phyloP scores from a whole-genome alignment of 1,140 invertebrate species.

The Carposina sasakii region DNA sequence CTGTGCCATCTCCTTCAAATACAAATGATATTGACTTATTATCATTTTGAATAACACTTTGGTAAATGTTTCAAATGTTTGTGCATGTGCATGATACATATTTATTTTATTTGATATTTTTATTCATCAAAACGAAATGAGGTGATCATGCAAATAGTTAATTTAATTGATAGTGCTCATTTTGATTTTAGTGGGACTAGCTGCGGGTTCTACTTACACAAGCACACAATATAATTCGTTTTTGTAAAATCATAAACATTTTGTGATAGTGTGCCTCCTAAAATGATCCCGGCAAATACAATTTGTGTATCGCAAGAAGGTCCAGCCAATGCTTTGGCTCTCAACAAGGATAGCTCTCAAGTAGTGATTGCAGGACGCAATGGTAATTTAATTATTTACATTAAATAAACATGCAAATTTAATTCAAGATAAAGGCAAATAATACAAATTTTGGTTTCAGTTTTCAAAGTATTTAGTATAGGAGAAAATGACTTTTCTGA shows the following conservation, averaged over 20 bases:
- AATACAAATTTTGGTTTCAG: conserved; percentile 71
- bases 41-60: no score
- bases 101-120: no score
- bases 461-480: conserved; percentile 94
- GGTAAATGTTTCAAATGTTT: no score
- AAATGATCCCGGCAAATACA: conserved; percentile 67
- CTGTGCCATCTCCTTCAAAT: no score
- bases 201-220: no score
- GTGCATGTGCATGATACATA: no score
- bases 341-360: conserved; percentile 90
- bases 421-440: neutral
- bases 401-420: neutral
- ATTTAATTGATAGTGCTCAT: no score
- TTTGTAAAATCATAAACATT: neutral
- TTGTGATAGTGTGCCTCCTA: neutral
- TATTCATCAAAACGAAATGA: no score
- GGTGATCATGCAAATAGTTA: no score
- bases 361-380: conserved; percentile 96
- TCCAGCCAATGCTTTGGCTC: conserved; percentile 90
- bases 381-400: conserved; percentile 75
- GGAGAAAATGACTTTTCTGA: conserved; percentile 90
- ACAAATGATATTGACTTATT: no score
- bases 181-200: no score
- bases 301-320: conserved; percentile 80
- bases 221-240: no score